These are phyloP conservation scores for Channa maculata DNA, from an alignment of 2,113 vertebrate species.

Conservation along the genomic window DNA sequence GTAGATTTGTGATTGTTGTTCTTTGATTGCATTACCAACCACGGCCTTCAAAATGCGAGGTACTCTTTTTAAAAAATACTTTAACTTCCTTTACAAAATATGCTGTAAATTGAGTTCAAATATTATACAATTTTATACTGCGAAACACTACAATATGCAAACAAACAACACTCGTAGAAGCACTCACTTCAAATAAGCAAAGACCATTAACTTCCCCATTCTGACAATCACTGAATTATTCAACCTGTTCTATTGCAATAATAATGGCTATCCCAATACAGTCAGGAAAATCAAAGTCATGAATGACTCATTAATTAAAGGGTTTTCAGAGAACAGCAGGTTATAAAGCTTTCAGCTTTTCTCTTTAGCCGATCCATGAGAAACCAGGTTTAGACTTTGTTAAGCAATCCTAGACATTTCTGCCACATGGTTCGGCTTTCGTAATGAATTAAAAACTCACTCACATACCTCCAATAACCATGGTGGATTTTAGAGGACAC, in stretches of 20 bases:
- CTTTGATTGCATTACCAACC: not conserved
- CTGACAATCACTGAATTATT: conserved; percentile 34
- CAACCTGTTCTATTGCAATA: conserved; percentile 14
- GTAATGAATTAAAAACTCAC: conserved; percentile 52
- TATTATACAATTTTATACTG: not conserved
- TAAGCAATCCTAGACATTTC: conserved; percentile 54
- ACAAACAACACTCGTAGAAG: not conserved
- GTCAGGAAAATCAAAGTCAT: conserved; percentile 39
- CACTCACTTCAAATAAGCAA: conserved; percentile 17
- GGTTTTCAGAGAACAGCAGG: conserved; percentile 30
- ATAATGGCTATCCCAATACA: not conserved
- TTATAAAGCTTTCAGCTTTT: conserved; percentile 34
- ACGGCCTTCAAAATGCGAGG: not conserved
- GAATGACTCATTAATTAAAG: conserved; percentile 32
- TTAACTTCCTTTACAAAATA: not conserved
- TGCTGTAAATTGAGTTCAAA: not conserved
- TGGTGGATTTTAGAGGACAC: conserved; percentile 57
- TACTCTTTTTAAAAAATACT: not conserved
- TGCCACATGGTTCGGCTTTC: conserved; percentile 42
- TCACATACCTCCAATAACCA: conserved; percentile 30
- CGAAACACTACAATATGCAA: not conserved
- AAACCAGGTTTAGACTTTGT: conserved; percentile 44
- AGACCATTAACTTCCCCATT: conserved; percentile 17
- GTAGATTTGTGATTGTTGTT: conserved; percentile 2
- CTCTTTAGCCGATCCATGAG: conserved; percentile 9